Percentiles rank a stretch among this genome's conserved stretches.
phyloP scores from a whole-genome alignment of 1,140 invertebrate species.

The Phortica variegata region DNA sequence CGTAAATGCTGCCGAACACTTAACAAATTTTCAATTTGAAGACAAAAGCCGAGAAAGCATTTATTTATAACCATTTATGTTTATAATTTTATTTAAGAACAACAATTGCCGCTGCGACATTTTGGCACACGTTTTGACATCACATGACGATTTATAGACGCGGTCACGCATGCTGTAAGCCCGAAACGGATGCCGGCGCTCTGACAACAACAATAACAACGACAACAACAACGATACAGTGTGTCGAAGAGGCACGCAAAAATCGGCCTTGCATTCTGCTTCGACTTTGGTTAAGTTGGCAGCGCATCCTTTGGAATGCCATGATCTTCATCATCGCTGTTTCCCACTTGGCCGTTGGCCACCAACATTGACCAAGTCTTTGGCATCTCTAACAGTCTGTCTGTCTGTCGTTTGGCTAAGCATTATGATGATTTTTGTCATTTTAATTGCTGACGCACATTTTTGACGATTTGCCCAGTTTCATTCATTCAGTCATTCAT shows the following conservation, averaged over 20 bases:
- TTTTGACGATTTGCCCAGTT: constrained; percentile 52
- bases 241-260: neutral
- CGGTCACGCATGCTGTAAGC: too few relatives aligned
- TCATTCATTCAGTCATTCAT: too few relatives aligned
- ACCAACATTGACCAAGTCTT: too few relatives aligned
- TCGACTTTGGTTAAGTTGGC: constrained; percentile 21
- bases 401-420: constrained; percentile 37
- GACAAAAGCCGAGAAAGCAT: too few relatives aligned
- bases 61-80: too few relatives aligned
- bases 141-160: too few relatives aligned
- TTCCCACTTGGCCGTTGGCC: constrained; percentile 25
- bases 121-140: too few relatives aligned
- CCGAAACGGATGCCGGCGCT: too few relatives aligned
- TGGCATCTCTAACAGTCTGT: too few relatives aligned
- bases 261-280: neutral
- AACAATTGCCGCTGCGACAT: too few relatives aligned
- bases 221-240: neutral
- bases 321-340: constrained; percentile 18
- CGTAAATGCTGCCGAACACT: constrained; percentile 10
- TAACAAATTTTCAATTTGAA: constrained; percentile 7
- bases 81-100: too few relatives aligned
- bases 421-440: constrained; percentile 36
- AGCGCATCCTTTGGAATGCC: constrained; percentile 44
- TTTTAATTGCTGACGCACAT: constrained; percentile 55
- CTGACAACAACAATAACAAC: too few relatives aligned